Evolutionary conservation across 1,140 invertebrate species (phyloP), one percentile per base, ranked within the genome.

Genomic region (Caerostris darwini): DNA sequence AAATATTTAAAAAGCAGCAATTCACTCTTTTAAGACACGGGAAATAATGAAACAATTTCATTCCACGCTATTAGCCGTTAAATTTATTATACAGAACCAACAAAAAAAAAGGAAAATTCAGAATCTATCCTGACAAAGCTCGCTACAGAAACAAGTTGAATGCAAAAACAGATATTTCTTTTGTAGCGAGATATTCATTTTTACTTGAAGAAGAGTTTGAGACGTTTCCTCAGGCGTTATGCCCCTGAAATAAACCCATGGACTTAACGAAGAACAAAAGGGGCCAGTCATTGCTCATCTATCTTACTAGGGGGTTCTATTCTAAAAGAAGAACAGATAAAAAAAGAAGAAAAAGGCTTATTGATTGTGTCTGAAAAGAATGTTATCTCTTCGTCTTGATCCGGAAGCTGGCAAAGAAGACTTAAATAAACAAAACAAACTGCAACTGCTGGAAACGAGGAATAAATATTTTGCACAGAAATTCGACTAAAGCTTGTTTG

Each of bases 391-490:
- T 58, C 56, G 53, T 56, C 82, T 56, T 58, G 82, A 7, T 19
- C n/a, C 14, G 82, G 17, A 53, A 77, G 53, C 71, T 53, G n/a
- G 77, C 8, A 56, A 82, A 82, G 50, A 7, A 82, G 50, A n/a
- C 82, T 83, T 83, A 58, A 83, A 58, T 8, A 83, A 83, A 83
- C n/a, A n/a, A n/a, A n/a, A n/a, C 19, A 83, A 83, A 83, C 71
- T 71, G 61, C 19, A 81, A 81, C 71, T 67, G 61, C 4, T 34
- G 71, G 34, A 81, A 83, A 58, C 8, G 56, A 57, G 82, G 54
- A 83, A 83, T 19, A 83, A 58, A 19, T 57, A 57, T 58, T 83
- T 83, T 83, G 82, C 56, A 6, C n/a, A 34, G 71, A 34, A 77
- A 53, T 34, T 6, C 53, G 5, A 56, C 82, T 83, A 57, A 83